A percentile compares a stretch with the other conserved stretches of the same genome.
phyloP scores from a whole-genome alignment of 2,113 vertebrate species.

The Siphamia tubifer region DNA sequence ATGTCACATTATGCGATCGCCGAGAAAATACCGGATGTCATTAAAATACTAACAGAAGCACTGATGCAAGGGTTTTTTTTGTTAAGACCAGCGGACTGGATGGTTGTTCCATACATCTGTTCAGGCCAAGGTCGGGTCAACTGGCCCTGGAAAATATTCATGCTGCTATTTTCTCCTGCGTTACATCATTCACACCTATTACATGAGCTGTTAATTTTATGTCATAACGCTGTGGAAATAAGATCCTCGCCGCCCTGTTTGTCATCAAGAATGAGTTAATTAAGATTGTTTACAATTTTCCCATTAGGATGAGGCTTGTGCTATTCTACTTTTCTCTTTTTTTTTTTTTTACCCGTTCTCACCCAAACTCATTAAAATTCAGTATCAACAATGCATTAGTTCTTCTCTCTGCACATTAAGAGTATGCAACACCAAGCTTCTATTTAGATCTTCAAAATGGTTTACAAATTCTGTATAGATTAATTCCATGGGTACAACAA shows the following conservation, averaged over 20 bases:
- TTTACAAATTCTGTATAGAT: no score
- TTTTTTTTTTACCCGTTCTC: no score
- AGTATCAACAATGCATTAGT: no score
- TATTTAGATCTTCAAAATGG: no score
- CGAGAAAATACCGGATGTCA: conserved; percentile 4
- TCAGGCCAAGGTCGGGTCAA: conserved; percentile 47
- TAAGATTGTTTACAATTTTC: neutral
- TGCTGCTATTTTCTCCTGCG: conserved; percentile 23
- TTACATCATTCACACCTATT: conserved; percentile 29
- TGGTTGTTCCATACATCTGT: conserved; percentile 17
- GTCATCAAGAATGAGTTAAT: neutral
- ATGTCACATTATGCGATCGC: neutral
- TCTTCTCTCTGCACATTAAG: no score
- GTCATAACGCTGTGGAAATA: conserved; percentile 4
- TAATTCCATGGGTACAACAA: no score
- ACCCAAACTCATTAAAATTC: no score
- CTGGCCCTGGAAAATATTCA: conserved; percentile 42
- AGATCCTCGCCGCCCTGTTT: neutral
- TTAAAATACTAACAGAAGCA: neutral
- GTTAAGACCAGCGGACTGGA: neutral
- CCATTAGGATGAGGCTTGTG: no score
- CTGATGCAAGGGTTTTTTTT: neutral
- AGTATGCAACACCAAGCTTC: no score
- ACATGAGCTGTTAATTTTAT: conserved; percentile 20
- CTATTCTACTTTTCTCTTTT: no score